Evolutionary conservation across 2,797 vertebrate genomes (phyloP).

Genomic region (Danio choprae): DNA sequence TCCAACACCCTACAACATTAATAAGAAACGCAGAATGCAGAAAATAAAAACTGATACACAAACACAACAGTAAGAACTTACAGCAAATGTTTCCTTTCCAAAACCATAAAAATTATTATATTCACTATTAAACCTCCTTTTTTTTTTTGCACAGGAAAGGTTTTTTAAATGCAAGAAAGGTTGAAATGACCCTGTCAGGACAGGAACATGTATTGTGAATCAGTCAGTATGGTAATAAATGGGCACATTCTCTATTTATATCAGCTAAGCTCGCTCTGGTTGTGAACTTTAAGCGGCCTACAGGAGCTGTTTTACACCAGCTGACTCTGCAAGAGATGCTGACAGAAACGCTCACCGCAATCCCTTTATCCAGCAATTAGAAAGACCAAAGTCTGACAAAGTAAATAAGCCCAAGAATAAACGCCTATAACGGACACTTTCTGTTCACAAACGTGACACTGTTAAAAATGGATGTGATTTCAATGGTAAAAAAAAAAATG

Average conservation of each 20-base stretch:
- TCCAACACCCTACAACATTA: no score
- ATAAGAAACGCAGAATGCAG: not conserved
- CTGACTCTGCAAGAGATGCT: conserved; percentile 52
- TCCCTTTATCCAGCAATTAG: conserved; percentile 48
- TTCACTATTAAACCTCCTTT: no score
- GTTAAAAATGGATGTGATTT: no score
- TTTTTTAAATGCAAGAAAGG: not conserved
- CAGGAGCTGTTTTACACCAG: conserved; percentile 52
- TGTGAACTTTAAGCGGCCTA: conserved; percentile 76
- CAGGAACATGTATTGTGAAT: conserved; percentile 59
- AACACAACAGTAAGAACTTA: not conserved
- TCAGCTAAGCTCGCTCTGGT: conserved; percentile 74
- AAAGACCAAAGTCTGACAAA: conserved; percentile 15
- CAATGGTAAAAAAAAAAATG: no score
- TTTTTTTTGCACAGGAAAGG: no score
- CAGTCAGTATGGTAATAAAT: conserved; percentile 73
- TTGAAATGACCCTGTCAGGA: conserved; percentile 38
- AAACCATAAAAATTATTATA: not conserved
- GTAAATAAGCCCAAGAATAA: conserved; percentile 16
- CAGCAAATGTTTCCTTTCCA: not conserved
- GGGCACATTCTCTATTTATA: conserved; percentile 79
- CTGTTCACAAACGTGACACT: not conserved
- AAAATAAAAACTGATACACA: not conserved
- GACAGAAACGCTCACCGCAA: conserved; percentile 39
- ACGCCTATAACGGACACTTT: not conserved